Evolutionary conservation across 2,797 vertebrate species (phyloP).

Genomic region (Micrastur ruficollis): DNA sequence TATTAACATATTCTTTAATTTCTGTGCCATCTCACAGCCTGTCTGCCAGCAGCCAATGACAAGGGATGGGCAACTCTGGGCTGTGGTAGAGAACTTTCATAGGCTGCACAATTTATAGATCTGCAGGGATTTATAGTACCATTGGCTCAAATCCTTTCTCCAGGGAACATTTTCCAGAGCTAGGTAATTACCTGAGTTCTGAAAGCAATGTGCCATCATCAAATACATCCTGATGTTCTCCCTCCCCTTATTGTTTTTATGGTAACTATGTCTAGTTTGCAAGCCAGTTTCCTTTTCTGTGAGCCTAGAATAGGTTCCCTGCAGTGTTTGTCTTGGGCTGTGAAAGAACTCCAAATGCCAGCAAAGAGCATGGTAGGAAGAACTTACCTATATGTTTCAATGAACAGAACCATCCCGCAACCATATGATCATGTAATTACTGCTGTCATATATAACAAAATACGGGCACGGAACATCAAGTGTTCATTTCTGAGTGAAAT

Average conservation of each 20-base stretch:
- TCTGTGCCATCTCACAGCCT: not conserved
- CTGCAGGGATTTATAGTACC: not conserved
- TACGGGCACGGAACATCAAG: not conserved
- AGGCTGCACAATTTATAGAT: not conserved
- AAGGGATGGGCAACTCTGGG: not conserved
- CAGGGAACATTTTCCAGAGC: not conserved
- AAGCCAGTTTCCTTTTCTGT: not conserved
- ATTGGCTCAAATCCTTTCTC: not conserved
- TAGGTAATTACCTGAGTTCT: not conserved
- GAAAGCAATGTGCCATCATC: not conserved
- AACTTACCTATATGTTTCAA: not conserved
- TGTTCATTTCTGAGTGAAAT: not conserved
- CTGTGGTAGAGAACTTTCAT: not conserved
- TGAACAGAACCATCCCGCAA: not conserved
- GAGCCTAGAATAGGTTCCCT: not conserved
- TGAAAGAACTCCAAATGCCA: not conserved
- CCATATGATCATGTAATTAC: not conserved
- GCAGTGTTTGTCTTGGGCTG: not conserved
- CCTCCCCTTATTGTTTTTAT: not conserved
- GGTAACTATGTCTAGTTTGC: not conserved
- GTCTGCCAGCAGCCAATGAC: not conserved
- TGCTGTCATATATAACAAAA: not conserved
- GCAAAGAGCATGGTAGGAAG: not conserved
- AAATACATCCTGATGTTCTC: not conserved
- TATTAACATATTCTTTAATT: not conserved